phyloP scores from a whole-genome alignment of 2,888 invertebrate genomes.

The Kryphioiulus occultus region DNA sequence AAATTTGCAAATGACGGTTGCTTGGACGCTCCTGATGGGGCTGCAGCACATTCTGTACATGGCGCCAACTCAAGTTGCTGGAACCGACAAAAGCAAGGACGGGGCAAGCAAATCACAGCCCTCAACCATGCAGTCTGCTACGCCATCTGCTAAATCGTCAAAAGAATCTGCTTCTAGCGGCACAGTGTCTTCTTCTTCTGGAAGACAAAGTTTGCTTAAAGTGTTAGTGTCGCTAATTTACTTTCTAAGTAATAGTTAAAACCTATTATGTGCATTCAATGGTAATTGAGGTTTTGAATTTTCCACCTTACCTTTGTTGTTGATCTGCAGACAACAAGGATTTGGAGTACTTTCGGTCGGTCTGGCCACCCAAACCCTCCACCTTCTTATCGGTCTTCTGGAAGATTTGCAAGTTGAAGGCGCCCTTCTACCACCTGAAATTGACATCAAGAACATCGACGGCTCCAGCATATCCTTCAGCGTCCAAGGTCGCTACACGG shows the following conservation, averaged over 20 bases:
- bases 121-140: conserved; percentile 55
- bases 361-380: conserved; percentile 83
- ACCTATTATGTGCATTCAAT: background rate
- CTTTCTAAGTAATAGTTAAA: background rate
- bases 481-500: conserved; percentile 58
- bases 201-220: conserved; percentile 74
- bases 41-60: conserved; percentile 70
- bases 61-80: conserved; percentile 51
- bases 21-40: conserved; percentile 86
- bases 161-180: conserved; percentile 17
- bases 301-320: background rate
- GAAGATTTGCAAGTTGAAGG: conserved; percentile 78
- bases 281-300: background rate
- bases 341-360: conserved; percentile 90
- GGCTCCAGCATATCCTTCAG: conserved; percentile 60
- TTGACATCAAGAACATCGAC: conserved; percentile 73
- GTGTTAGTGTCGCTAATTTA: conserved; percentile 64
- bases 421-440: conserved; percentile 54
- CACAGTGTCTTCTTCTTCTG: conserved; percentile 56
- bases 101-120: conserved; percentile 50
- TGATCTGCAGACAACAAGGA: conserved; percentile 75
- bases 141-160: background rate
- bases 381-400: conserved; percentile 75
- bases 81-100: conserved; percentile 53
- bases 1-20: conserved; percentile 86